These are phyloP conservation scores for Sula dactylatra DNA, from an alignment of 2,113 vertebrate genomes.

Conservation along the genomic window DNA sequence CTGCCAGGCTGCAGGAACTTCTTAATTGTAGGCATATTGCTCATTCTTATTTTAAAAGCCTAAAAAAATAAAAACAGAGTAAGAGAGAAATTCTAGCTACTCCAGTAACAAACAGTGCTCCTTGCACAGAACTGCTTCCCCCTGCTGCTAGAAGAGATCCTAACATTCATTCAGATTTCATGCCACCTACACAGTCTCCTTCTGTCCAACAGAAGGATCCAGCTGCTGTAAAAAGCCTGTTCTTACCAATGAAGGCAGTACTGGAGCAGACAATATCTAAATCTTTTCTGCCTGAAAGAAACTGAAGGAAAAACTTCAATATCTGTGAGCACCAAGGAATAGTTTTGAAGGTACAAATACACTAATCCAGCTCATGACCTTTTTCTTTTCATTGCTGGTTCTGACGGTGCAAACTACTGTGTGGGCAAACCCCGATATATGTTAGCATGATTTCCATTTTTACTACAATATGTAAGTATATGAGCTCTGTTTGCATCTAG, in stretches of 20 bases:
- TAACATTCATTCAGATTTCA: not conserved
- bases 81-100: not conserved
- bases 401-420: not conserved
- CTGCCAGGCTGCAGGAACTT: conserved; percentile 87
- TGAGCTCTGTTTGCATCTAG: not conserved
- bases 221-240: not conserved
- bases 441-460: not conserved
- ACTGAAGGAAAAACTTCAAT: not conserved
- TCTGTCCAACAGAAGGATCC: not conserved
- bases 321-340: not conserved
- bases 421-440: not conserved
- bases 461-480: not conserved
- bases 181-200: not conserved
- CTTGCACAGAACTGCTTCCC: not conserved
- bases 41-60: conserved; percentile 85
- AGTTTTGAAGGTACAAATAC: not conserved
- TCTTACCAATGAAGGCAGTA: not conserved
- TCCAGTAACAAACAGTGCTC: not conserved
- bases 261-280: not conserved
- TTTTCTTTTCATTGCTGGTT: not conserved
- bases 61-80: conserved; percentile 51
- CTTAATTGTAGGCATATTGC: conserved; percentile 74
- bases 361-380: not conserved
- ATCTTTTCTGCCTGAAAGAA: not conserved
- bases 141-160: not conserved